Evolutionary conservation across 2,797 vertebrate species (phyloP), one percentile per base, ranked within the genome.

Genomic region (Apogon talboti): DNA sequence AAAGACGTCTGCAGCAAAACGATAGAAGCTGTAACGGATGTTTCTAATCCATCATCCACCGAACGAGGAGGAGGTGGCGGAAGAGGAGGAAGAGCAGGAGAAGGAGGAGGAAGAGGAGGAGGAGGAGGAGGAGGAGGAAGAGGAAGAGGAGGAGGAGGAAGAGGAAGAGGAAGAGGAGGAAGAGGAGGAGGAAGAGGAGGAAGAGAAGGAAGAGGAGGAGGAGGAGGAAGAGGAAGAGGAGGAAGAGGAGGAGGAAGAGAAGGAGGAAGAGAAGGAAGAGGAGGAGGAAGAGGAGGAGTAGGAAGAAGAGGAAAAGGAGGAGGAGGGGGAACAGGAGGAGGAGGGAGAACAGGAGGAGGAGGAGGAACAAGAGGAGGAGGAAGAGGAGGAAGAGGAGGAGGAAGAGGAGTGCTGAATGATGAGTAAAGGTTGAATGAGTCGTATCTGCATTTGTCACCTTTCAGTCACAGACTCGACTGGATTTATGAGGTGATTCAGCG

Each of bases 391-490:
- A 80, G 9, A 45, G 40, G 16, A 15, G 28, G 37, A 60, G 18
- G 13, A 30, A 0, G 47, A 28, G 21, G 10, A 44, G 53, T 9
- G 48, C 46, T 19, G 47, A 21, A 10, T 18, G 12, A 0, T 14
- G 66, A 81, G 54, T 76, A 92, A 93, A 92, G 87, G 88, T 86
- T 91, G 87, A 87, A 66, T 74, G 70, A n/a, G 78, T 74, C 88
- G 79, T 92, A 88, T 81, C 74, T 77, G 84, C 88, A 90, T 81
- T 43, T 68, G 76, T 90, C 89, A 89, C 88, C 84, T 89, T 90
- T 90, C 89, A 89, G 83, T 78, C 57, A 46, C 73, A 86, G 75
- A 61, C 21, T 33, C 19, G 9, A 55, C 6, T 53, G 60, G 81
- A 86, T 85, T 85, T 83, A 89, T 79, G 84, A 80, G 85, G 50